Evolutionary conservation across 2,888 invertebrate species (phyloP), one percentile per base, ranked within the genome.

Genomic region (Clitarchus hookeri): DNA sequence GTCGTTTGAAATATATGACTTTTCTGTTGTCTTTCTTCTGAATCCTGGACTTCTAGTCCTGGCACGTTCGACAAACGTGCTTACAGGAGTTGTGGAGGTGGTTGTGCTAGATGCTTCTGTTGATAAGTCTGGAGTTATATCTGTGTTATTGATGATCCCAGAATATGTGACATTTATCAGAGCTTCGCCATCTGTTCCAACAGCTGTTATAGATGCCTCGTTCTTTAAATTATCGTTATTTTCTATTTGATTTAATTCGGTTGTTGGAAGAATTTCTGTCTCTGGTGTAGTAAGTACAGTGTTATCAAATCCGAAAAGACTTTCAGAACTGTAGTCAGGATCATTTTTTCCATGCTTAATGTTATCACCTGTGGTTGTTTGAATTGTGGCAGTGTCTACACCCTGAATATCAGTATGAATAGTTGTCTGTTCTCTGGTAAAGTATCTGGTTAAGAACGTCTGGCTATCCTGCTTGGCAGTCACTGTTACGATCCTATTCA

Each of bases 401-500:
- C 16, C 6, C 8, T 65, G 65, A n/a, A 65, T 9, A 65, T 65
- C 65, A n/a, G 65, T 1, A 65, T 65, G 19, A 19, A 65, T 23
- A 65, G 65, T 65, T 8, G 65, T 65, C 16, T 65, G 65, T 65
- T 65, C 84, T 44, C 25, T 84, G 16, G 83, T 54, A 26, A 82
- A 23, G 19, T 80, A 25, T 26, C 53, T 79, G 25, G 85, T 77
- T 25, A 77, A 83, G 11, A 84, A 77, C 16, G 85, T 36, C 13
- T 83, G 23, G 25, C 53, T 78, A 26, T 87, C 86, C 44, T 87
- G 86, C 79, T 87, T 87, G 23, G 78, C 44, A n/a, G 87, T 87
- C 9, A 87, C 87, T 0, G 84, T 86, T 80, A 82, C 85, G 53
- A 87, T 84, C 65, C 87, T 86, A 27, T 87, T 87, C 19, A 87